phyloP scores from a whole-genome alignment of 2,113 vertebrate genomes.

The Ancistrus triradiatus region DNA sequence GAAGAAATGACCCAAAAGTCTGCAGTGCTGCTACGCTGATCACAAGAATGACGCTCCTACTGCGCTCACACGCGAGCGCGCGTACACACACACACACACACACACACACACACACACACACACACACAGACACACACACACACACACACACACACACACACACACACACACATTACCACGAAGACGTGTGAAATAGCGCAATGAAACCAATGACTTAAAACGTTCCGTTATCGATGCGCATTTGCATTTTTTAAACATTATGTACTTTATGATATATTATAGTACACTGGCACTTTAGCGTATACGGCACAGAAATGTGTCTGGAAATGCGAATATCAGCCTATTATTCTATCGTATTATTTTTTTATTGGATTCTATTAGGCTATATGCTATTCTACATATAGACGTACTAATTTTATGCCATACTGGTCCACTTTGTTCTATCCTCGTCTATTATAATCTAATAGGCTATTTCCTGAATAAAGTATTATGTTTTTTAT shows the following conservation, averaged over 20 bases:
- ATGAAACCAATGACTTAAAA: constrained; percentile 97
- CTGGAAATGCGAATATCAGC: too few relatives aligned
- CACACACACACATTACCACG: constrained; percentile 81
- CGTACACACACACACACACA: constrained; percentile 89
- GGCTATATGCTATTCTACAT: too few relatives aligned
- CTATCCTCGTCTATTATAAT: too few relatives aligned
- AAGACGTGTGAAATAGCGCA: constrained; percentile 98
- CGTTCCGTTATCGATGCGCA: constrained; percentile 84
- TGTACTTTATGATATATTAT: constrained; percentile 97
- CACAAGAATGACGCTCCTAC: constrained; percentile 83
- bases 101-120: constrained; percentile 30
- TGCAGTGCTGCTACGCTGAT: constrained; percentile 92
- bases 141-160: constrained; percentile 10
- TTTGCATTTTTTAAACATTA: constrained; percentile 86
- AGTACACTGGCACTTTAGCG: constrained; percentile 80
- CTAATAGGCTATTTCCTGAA: too few relatives aligned
- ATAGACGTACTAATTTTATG: too few relatives aligned
- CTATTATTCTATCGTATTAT: too few relatives aligned
- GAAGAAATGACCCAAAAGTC: constrained; percentile 98
- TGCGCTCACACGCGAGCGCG: too few relatives aligned
- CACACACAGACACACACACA: constrained; percentile 10
- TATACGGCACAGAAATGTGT: too few relatives aligned
- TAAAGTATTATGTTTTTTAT: too few relatives aligned
- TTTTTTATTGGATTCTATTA: too few relatives aligned
- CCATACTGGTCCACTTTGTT: too few relatives aligned